Evolutionary conservation across 1,140 invertebrate genomes (phyloP).

Genomic region (Latrodectus geometricus): DNA sequence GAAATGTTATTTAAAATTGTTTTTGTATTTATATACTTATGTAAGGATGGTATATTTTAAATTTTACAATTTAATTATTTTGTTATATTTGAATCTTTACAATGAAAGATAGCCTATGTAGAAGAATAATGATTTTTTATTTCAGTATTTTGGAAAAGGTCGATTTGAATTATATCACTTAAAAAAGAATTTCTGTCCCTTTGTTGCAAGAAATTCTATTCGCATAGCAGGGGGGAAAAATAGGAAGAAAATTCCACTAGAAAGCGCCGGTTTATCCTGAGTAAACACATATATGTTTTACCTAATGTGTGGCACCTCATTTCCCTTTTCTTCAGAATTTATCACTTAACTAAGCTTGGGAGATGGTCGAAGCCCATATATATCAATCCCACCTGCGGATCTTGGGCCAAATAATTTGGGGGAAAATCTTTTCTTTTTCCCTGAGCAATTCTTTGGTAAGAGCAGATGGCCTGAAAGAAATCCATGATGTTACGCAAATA

Average conservation of each 20-base stretch:
- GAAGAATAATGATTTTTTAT: too few relatives aligned
- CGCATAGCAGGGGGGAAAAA: constrained; percentile 26
- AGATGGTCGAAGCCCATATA: constrained; percentile 1
- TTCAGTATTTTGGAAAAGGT: too few relatives aligned
- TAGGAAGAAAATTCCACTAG: constrained; percentile 14
- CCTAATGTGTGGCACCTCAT: constrained; percentile 27
- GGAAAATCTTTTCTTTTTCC: constrained; percentile 29
- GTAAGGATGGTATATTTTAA: too few relatives aligned
- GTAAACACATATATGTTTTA: constrained; percentile 56
- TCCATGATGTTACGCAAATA: constrained; percentile 54
- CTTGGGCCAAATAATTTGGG: constrained; percentile 36
- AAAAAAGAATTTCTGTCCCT: too few relatives aligned
- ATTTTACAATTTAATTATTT: too few relatives aligned
- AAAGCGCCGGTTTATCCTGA: constrained; percentile 32
- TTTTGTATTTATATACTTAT: too few relatives aligned
- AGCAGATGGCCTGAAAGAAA: constrained; percentile 44
- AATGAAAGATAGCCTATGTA: too few relatives aligned
- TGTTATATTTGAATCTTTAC: too few relatives aligned
- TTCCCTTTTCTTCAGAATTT: constrained; percentile 46
- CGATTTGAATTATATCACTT: too few relatives aligned
- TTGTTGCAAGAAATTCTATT: not conserved
- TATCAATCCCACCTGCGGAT: constrained; percentile 51
- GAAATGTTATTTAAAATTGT: too few relatives aligned
- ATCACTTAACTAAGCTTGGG: constrained; percentile 58
- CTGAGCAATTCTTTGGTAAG: constrained; percentile 28